Conservation (phyloP, 2,888 invertebrate species). For the Prosapia bicincta region DNA sequence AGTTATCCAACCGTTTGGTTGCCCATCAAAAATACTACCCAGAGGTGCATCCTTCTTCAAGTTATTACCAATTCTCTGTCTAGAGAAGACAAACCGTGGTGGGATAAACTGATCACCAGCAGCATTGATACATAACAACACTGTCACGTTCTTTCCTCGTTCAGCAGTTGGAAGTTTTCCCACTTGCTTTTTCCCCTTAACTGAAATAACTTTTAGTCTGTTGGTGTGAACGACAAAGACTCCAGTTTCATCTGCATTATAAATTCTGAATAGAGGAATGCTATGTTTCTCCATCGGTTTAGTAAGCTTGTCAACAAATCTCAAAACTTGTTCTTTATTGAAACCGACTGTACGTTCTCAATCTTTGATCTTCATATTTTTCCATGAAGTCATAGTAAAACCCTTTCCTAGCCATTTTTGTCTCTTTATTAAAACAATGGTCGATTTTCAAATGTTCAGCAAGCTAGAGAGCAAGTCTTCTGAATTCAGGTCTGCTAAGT, state of each 20-base stretch:
- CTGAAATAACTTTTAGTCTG: slow-evolving; percentile 31
- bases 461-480: slow-evolving; percentile 28
- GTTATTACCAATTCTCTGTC: slow-evolving; percentile 3
- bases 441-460: slow-evolving; percentile 7
- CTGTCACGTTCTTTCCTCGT: slow-evolving; percentile 13
- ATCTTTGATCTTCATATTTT: slow-evolving; percentile 2
- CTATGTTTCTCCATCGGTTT: slow-evolving; percentile 8
- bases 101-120: slow-evolving; percentile 10
- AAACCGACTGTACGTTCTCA: slow-evolving; percentile 14
- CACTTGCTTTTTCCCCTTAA: slow-evolving; percentile 30
- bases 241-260: slow-evolving; percentile 33
- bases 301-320: slow-evolving; percentile 21
- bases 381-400: slow-evolving; percentile 12
- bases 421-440: slow-evolving; percentile 6
- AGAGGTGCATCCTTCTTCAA: not conserved
- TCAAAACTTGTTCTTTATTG: slow-evolving; percentile 7
- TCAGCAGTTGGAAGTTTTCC: slow-evolving; percentile 30
- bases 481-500: slow-evolving; percentile 7
- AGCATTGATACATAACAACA: slow-evolving; percentile 13
- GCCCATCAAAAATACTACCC: slow-evolving; percentile 11
- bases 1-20: slow-evolving; percentile 7
- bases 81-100: slow-evolving; percentile 8
- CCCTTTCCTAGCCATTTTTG: slow-evolving; percentile 2
- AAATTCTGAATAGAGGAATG: slow-evolving; percentile 15
- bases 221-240: slow-evolving; percentile 32